Evolutionary conservation across 2,113 vertebrate species (phyloP).

Genomic region (Nothocercus nigrocapillus): DNA sequence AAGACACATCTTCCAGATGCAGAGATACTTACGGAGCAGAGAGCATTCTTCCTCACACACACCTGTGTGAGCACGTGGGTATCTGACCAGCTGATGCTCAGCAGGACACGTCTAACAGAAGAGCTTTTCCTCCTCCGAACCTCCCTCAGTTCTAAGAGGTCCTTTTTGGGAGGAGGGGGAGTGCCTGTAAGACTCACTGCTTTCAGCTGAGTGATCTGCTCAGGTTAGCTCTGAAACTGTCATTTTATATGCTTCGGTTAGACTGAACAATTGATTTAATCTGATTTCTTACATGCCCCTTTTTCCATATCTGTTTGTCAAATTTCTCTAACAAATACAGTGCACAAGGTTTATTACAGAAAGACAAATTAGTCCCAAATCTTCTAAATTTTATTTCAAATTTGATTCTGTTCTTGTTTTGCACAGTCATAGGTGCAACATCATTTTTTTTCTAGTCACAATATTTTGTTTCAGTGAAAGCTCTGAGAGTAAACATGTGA

Average conservation of each 20-base stretch:
- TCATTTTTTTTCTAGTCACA: background rate
- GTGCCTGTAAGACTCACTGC: too few species aligned
- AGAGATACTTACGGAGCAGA: background rate
- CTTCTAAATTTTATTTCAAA: background rate
- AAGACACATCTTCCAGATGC: background rate
- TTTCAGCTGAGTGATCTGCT: too few species aligned
- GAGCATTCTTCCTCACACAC: background rate
- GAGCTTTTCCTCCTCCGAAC: too few species aligned
- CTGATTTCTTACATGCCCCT: background rate
- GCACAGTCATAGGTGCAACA: background rate
- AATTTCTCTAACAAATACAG: background rate
- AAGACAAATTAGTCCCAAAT: background rate
- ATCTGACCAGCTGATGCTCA: too few species aligned
- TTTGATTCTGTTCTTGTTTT: background rate
- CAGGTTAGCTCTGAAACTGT: too few species aligned
- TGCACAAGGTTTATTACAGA: background rate
- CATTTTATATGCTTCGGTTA: background rate
- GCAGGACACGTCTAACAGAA: too few species aligned
- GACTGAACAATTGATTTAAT: background rate
- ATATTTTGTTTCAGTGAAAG: background rate
- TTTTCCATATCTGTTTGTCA: background rate
- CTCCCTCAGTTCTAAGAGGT: too few species aligned
- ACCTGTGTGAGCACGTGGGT: too few species aligned
- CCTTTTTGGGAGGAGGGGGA: too few species aligned
- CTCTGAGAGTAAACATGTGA: background rate